Evolutionary conservation across 1,140 invertebrate genomes (phyloP).

Genomic region (Periplaneta americana): DNA sequence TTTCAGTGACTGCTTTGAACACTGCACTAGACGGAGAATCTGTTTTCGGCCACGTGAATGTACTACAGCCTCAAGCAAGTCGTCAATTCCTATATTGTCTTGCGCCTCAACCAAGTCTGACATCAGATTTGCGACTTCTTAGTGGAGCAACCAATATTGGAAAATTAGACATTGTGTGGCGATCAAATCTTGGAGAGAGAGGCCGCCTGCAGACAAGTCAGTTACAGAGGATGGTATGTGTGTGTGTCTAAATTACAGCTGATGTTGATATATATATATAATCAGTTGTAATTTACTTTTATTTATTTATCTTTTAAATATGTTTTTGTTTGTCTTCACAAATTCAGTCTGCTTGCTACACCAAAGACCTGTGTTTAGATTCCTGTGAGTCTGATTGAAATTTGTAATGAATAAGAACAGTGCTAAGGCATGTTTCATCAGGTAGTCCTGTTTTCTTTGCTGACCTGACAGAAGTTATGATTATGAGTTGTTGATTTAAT

Average conservation of each 20-base stretch:
- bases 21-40: constrained; percentile 54
- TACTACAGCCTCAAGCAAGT: constrained; percentile 68
- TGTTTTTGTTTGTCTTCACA: too few relatives aligned
- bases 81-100: constrained; percentile 94
- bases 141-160: constrained; percentile 86
- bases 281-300: background rate
- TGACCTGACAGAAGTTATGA: too few relatives aligned
- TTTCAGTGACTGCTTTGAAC: constrained; percentile 57
- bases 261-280: background rate
- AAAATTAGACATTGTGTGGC: constrained; percentile 96
- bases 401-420: too few relatives aligned
- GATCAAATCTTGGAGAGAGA: constrained; percentile 90
- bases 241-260: background rate
- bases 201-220: constrained; percentile 94
- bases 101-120: constrained; percentile 66
- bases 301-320: background rate
- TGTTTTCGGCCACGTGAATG: constrained; percentile 81
- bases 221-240: constrained; percentile 76
- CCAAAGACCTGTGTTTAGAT: too few relatives aligned
- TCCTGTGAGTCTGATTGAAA: too few relatives aligned
- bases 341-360: too few relatives aligned
- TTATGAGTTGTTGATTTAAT: too few relatives aligned
- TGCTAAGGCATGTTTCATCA: too few relatives aligned
- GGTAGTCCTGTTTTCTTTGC: too few relatives aligned
- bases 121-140: constrained; percentile 66